These are phyloP conservation scores for Scophthalmus maximus DNA, from an alignment of 2,113 vertebrate genomes.

Conservation along the genomic window DNA sequence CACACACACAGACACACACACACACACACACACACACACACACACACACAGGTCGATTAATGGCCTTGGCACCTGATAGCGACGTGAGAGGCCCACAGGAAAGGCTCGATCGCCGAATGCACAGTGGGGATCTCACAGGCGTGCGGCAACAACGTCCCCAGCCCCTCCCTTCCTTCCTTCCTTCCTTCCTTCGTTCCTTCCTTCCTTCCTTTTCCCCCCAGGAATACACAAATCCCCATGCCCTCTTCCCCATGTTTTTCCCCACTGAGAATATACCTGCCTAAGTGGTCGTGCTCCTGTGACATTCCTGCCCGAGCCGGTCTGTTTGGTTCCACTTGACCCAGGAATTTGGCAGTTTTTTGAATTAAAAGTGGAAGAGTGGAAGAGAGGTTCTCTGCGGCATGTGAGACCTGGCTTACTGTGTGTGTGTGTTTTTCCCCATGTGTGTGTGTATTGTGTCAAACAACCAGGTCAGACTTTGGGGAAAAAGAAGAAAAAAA, in stretches of 20 bases:
- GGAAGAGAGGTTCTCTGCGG: not conserved
- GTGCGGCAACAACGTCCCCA: conserved; percentile 35
- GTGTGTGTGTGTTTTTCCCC: conserved; percentile 34
- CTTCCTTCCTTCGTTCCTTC: not conserved
- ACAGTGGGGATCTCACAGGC: conserved; percentile 48
- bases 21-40: conserved; percentile 1
- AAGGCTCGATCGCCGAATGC: not conserved
- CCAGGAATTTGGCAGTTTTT: conserved; percentile 47
- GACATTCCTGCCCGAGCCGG: conserved; percentile 58
- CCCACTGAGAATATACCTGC: conserved; percentile 39
- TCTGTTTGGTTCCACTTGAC: conserved; percentile 33
- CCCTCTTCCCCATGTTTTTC: not conserved
- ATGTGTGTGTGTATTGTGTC: conserved; percentile 50
- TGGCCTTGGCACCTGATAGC: conserved; percentile 18
- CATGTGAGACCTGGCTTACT: not conserved
- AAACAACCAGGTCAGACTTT: conserved; percentile 33
- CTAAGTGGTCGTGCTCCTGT: conserved; percentile 46
- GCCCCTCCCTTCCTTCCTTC: not conserved
- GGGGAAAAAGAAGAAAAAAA: not conserved
- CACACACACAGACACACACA: not conserved
- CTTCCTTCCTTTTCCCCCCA: conserved; percentile 9
- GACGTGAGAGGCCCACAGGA: conserved; percentile 22
- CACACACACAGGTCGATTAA: conserved; percentile 13
- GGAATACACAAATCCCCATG: conserved; percentile 15
- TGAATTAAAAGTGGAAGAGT: conserved; percentile 21